phyloP scores from a whole-genome alignment of 1,140 invertebrate genomes.

The Ganaspis sp. region DNA sequence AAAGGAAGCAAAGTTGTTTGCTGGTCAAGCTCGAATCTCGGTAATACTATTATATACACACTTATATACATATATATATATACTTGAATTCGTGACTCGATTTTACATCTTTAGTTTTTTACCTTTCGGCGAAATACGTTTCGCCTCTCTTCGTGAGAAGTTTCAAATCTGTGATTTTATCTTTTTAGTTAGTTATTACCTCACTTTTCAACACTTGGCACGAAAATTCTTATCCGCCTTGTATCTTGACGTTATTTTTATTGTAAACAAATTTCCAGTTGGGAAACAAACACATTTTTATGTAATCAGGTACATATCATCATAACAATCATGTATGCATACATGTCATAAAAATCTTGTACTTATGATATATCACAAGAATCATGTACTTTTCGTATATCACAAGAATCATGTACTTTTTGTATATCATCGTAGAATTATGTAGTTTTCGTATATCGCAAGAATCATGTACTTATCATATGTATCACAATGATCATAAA shows the following conservation, averaged over 20 bases:
- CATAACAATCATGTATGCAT: too few species aligned
- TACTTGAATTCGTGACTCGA: slow-evolving; percentile 9
- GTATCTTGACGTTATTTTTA: not conserved
- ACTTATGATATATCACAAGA: too few species aligned
- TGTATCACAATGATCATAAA: too few species aligned
- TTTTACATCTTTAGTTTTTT: not conserved
- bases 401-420: too few species aligned
- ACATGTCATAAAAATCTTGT: too few species aligned
- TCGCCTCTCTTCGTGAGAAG: not conserved
- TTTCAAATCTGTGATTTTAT: not conserved
- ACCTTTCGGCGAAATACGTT: not conserved
- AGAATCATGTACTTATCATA: too few species aligned
- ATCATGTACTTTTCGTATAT: too few species aligned
- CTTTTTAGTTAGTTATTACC: slow-evolving; percentile 1
- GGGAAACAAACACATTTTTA: too few species aligned
- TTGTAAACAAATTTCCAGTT: not conserved
- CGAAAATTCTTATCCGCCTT: not conserved
- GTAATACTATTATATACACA: not conserved
- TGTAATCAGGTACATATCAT: too few species aligned
- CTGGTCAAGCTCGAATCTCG: slow-evolving; percentile 27
- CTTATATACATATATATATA: too few species aligned
- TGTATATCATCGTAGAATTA: too few species aligned
- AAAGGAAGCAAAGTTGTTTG: slow-evolving; percentile 50
- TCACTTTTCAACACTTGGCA: slow-evolving; percentile 9
- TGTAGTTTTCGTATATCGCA: too few species aligned